phyloP scores from a whole-genome alignment of 2,797 vertebrate species.

The Vireo griseus region DNA sequence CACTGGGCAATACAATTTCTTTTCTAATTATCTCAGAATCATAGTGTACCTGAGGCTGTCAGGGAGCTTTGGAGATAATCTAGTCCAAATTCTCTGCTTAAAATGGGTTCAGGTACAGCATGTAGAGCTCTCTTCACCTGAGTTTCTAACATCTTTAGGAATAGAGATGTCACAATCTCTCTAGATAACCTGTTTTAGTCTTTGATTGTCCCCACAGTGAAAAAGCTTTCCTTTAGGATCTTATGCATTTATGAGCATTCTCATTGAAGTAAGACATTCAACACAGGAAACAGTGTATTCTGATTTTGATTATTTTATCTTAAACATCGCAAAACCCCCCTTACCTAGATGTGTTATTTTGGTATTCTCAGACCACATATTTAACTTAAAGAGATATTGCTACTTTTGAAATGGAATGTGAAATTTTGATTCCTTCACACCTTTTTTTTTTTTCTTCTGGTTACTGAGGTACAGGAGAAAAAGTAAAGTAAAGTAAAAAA shows the following conservation, averaged over 20 bases:
- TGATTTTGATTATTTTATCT: not conserved
- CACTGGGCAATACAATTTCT: not conserved
- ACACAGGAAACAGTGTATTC: not conserved
- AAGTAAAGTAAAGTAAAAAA: too few species aligned
- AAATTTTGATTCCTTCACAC: not conserved
- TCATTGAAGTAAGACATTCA: not conserved
- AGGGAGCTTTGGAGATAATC: not conserved
- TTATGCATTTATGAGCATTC: not conserved
- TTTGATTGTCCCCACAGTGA: not conserved
- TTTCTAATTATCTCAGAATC: not conserved
- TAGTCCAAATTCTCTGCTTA: not conserved
- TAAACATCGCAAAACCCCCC: accelerated
- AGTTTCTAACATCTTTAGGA: not conserved
- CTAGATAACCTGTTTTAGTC: not conserved
- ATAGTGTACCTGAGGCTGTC: not conserved
- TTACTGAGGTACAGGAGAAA: not conserved
- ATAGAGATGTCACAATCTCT: not conserved
- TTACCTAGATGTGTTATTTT: not conserved
- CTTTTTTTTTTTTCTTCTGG: not conserved
- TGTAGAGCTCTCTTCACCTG: not conserved
- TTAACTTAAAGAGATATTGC: not conserved
- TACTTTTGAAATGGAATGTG: not conserved
- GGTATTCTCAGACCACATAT: not conserved
- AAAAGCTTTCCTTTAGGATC: not conserved
- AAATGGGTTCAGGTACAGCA: not conserved